Conservation (phyloP, 1,140 invertebrate genomes). For the Drosophila miranda region DNA sequence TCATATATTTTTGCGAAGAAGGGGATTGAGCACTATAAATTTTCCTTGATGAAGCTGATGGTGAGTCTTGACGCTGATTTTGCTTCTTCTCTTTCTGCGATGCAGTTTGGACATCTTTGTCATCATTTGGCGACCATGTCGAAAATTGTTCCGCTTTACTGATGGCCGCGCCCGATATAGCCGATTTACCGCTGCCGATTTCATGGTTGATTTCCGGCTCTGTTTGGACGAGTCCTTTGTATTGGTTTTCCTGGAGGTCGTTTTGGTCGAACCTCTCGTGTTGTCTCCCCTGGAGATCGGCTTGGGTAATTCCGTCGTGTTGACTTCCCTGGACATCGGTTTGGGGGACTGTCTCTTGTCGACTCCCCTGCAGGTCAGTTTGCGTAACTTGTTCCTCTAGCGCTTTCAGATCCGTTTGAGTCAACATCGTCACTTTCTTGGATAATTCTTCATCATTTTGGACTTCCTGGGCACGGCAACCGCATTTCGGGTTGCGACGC, state of each 20-base stretch:
- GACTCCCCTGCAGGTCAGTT: background rate
- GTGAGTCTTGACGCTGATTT: too few relatives aligned
- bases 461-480: too few relatives aligned
- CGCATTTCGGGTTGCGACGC: too few relatives aligned
- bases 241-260: background rate
- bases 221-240: conserved; percentile 1
- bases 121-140: too few relatives aligned
- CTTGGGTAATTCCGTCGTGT: background rate
- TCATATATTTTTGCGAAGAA: too few relatives aligned
- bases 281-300: background rate
- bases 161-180: too few relatives aligned
- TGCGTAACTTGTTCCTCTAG: background rate
- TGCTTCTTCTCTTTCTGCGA: too few relatives aligned
- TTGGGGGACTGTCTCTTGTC: background rate
- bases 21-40: too few relatives aligned
- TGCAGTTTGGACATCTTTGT: too few relatives aligned
- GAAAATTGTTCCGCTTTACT: too few relatives aligned
- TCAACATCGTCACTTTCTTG: background rate
- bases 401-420: background rate
- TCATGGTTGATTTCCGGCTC: background rate
- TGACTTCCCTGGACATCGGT: background rate
- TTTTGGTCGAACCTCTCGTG: conserved; percentile 2
- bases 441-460: background rate
- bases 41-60: too few relatives aligned
- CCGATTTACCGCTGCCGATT: too few relatives aligned